phyloP scores from a whole-genome alignment of 1,140 invertebrate species.

The Drosophila miranda region DNA sequence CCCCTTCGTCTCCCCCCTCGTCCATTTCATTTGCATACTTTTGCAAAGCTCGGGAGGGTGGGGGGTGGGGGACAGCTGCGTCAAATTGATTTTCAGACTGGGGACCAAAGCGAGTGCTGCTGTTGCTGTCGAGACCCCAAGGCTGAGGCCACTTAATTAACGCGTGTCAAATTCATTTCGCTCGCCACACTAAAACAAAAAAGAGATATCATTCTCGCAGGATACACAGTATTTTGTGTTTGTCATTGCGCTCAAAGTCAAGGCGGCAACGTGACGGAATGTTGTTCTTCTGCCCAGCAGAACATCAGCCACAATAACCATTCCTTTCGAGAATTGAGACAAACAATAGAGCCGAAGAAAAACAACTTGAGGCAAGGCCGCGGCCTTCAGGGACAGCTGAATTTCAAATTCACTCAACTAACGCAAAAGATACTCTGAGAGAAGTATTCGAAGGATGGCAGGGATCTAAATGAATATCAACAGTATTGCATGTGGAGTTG shows the following conservation, averaged over 20 bases:
- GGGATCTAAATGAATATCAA: too few relatives aligned
- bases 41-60: background rate
- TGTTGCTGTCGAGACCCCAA: background rate
- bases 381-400: background rate
- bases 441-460: background rate
- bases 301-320: conserved; percentile 1
- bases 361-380: background rate
- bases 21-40: conserved; percentile 72
- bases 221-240: conserved; percentile 38
- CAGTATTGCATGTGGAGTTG: too few relatives aligned
- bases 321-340: conserved; percentile 13
- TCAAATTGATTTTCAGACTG: conserved; percentile 48
- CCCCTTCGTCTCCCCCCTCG: background rate
- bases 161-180: conserved; percentile 68
- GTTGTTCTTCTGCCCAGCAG: conserved; percentile 3
- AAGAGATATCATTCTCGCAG: conserved; percentile 45
- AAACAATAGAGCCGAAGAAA: conserved; percentile 27
- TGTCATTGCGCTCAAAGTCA: conserved; percentile 39
- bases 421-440: conserved; percentile 2
- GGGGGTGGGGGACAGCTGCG: conserved; percentile 20
- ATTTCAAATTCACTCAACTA: background rate
- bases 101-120: background rate
- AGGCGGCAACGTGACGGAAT: conserved; percentile 46
- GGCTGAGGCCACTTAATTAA: conserved; percentile 65
- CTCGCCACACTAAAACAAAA: conserved; percentile 39